These are phyloP conservation scores for Perithous albicinctus DNA, from an alignment of 2,888 invertebrate species.

Conservation along the genomic window DNA sequence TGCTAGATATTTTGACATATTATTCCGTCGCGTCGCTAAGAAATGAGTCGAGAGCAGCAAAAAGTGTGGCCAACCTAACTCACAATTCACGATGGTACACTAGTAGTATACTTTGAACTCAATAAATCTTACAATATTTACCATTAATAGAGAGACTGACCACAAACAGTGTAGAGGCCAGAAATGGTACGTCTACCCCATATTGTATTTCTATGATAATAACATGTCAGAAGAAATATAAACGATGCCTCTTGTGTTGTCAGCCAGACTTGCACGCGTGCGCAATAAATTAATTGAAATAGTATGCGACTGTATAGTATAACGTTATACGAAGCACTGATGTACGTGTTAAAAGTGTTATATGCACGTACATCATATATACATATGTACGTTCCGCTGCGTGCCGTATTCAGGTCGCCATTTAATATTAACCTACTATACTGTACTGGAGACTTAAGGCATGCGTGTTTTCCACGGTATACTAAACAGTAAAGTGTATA, in stretches of 20 bases:
- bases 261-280: slow-evolving; percentile 48
- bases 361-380: neutral
- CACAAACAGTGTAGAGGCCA: no score
- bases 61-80: no score
- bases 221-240: slow-evolving; percentile 45
- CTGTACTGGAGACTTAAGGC: slow-evolving; percentile 48
- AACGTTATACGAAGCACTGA: neutral
- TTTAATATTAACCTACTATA: slow-evolving; percentile 62
- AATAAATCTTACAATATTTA: no score
- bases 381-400: slow-evolving; percentile 14
- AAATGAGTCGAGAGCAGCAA: no score
- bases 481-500: slow-evolving; percentile 46
- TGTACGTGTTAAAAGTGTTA: slow-evolving; percentile 18
- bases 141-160: no score
- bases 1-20: no score
- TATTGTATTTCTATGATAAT: slow-evolving; percentile 47
- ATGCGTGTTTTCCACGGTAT: slow-evolving; percentile 54
- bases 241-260: slow-evolving; percentile 43
- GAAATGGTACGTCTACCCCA: no score
- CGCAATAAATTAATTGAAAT: slow-evolving; percentile 65
- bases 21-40: no score
- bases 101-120: no score
- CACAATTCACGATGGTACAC: no score
- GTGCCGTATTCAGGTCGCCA: slow-evolving; percentile 61
- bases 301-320: slow-evolving; percentile 4